Base-by-base conservation (phyloP, 37 sponge, comb jelly and placozoan species). In the Mnemiopsis leidyi region DNA sequence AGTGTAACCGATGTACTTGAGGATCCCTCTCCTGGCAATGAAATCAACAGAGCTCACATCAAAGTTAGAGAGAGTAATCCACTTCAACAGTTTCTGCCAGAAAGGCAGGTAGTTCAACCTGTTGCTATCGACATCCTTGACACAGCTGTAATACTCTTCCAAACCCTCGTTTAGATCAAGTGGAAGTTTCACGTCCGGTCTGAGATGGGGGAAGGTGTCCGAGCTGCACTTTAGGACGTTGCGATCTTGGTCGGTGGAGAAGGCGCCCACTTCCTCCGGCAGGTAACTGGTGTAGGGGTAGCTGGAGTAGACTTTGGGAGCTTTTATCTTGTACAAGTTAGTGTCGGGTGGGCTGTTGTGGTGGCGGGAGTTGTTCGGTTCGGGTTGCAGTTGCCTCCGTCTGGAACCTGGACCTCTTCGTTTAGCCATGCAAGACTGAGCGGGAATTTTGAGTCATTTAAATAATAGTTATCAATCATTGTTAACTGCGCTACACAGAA, bases 121-220 rank as follows among this genome's bases (percentile, higher is more conserved):
- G 75, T 28, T 29, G 75, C 30, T 28, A 23, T 82, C 38, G 1
- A 31, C 36, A 82, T 7, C 37, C 36, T 36, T 82, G 9, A 1
- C 7, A 23, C 28, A 26, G 5, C 32, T 37, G 7, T 30, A 20
- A 82, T 36, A 82, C 30, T 82, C 82, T 23, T 82, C 82, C 1
- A 35, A 82, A 5, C 82, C 82, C 30, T 35, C 82, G 23, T 82
- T 82, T 13, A 82, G 82, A 30, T 82, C 82, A 5, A 82, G 32
- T 0, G 82, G 82, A 82, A 82, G 82, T 16, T 30, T 34, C 3
- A 36, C 36, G 30, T 31, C 9, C 2, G 38, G 7, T 29, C 9
- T 2, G 82, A 82, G 23, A 0, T 13, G 38, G 23, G 82, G 82
- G 82, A 82, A 82, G 3, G 36, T 29, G 36, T 18, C 38, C 7